A percentile compares a stretch with the other conserved stretches of the same genome.
Evolutionary conservation across 2,113 vertebrate genomes (phyloP).

Genomic region (Phyllostomus discolor): DNA sequence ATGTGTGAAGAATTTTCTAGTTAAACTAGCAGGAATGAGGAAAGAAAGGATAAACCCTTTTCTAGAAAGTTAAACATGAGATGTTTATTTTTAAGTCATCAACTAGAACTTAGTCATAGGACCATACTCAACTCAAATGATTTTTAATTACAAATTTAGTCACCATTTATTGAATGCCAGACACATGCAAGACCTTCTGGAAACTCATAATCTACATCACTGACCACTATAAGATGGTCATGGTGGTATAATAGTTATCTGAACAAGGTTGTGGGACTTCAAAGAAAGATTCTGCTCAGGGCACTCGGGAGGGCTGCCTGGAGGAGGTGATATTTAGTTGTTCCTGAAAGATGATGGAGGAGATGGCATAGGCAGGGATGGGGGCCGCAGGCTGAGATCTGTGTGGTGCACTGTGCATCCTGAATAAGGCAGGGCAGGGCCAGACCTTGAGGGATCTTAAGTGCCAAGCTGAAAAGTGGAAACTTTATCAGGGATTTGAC

Average conservation of each 20-base stretch:
- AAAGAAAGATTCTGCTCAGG: not conserved
- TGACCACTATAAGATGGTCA: not conserved
- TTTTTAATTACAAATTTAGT: not conserved
- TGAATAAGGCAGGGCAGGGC: not conserved
- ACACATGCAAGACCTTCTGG: not conserved
- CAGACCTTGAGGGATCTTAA: not conserved
- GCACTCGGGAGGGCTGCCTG: not conserved
- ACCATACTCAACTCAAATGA: not conserved
- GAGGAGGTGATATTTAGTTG: not conserved
- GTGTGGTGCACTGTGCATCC: not conserved
- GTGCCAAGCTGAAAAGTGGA: not conserved
- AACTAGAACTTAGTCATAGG: not conserved
- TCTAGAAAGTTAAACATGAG: not conserved
- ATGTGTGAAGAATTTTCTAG: not conserved
- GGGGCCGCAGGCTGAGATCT: not conserved
- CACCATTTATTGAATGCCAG: not conserved
- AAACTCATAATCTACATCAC: not conserved
- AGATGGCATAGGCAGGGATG: not conserved
- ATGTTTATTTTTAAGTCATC: not conserved
- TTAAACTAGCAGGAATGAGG: not conserved
- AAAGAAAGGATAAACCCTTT: not conserved
- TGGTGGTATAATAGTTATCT: not conserved
- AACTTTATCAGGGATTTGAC: not conserved
- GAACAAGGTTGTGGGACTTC: not conserved
- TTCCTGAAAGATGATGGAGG: not conserved